Percentiles rank a stretch among this genome's conserved stretches.
These are phyloP conservation scores for Petrocephalus zakoni DNA, from an alignment of 2,113 vertebrate genomes.

Conservation along the genomic window DNA sequence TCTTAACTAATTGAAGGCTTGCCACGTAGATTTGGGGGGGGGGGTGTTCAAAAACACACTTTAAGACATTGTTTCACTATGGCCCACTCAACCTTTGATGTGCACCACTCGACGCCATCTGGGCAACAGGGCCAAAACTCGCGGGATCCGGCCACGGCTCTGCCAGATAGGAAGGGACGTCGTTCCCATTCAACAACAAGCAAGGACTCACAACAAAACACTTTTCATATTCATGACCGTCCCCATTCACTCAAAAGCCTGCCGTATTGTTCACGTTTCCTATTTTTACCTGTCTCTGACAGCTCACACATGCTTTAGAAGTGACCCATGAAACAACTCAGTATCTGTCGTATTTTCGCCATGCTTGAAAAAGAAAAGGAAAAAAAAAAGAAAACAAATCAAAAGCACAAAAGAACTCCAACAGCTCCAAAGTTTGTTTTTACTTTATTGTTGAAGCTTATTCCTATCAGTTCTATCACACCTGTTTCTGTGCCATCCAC, in stretches of 20 bases:
- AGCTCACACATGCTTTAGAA: background rate
- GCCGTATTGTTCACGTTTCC: constrained; percentile 28
- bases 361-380: background rate
- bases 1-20: constrained; percentile 80
- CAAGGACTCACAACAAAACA: constrained; percentile 34
- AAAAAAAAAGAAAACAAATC: background rate
- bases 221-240: constrained; percentile 53
- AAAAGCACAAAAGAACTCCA: background rate
- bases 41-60: constrained; percentile 77
- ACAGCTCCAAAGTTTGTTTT: background rate
- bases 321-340: background rate
- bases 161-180: constrained; percentile 31
- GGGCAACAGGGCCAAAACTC: constrained; percentile 79
- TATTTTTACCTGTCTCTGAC: constrained; percentile 10
- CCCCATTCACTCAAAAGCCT: constrained; percentile 27
- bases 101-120: constrained; percentile 67
- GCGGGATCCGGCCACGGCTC: background rate
- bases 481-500: background rate
- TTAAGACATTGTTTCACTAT: constrained; percentile 71
- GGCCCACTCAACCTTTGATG: constrained; percentile 79
- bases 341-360: background rate
- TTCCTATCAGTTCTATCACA: background rate
- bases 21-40: constrained; percentile 63
- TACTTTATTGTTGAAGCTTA: background rate
- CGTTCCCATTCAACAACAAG: constrained; percentile 31